Percentiles rank a stretch among this genome's conserved stretches.
These are phyloP conservation scores for Poecilia latipinna DNA, from an alignment of 2,113 vertebrate species.

Conservation along the genomic window DNA sequence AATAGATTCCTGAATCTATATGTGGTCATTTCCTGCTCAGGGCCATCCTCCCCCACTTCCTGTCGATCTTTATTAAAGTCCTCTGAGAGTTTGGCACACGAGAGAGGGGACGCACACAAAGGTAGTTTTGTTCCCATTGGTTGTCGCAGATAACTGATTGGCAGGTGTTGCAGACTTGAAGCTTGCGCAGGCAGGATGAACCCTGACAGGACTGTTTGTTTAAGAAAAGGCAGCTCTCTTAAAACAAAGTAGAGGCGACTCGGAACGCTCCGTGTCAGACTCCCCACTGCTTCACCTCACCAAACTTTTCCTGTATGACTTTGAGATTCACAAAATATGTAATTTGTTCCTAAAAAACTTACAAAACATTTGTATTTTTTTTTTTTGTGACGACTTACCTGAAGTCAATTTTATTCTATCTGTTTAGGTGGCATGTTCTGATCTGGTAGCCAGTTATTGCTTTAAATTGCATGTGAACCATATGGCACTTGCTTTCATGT, in stretches of 20 bases:
- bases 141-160: slow-evolving; percentile 77
- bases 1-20: slow-evolving; percentile 80
- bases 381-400: neutral
- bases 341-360: neutral
- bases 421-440: neutral
- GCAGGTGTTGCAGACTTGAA: slow-evolving; percentile 79
- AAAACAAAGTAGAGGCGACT: slow-evolving; percentile 72
- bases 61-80: slow-evolving; percentile 85
- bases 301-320: slow-evolving; percentile 33
- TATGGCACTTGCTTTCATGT: slow-evolving; percentile 13
- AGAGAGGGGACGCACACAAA: slow-evolving; percentile 79
- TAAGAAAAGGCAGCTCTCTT: slow-evolving; percentile 71
- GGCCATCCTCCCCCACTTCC: slow-evolving; percentile 84
- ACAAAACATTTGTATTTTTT: too few relatives aligned
- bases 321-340: slow-evolving; percentile 22
- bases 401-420: neutral
- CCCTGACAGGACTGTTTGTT: slow-evolving; percentile 73
- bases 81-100: slow-evolving; percentile 78
- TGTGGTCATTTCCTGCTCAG: slow-evolving; percentile 79
- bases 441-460: neutral
- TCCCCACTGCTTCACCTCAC: slow-evolving; percentile 36
- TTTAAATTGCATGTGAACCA: neutral
- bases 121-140: slow-evolving; percentile 80
- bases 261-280: slow-evolving; percentile 19
- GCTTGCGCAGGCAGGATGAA: slow-evolving; percentile 60